Evolutionary conservation across 1,140 invertebrate genomes (phyloP).

Genomic region (Daktulosphaira vitifoliae): DNA sequence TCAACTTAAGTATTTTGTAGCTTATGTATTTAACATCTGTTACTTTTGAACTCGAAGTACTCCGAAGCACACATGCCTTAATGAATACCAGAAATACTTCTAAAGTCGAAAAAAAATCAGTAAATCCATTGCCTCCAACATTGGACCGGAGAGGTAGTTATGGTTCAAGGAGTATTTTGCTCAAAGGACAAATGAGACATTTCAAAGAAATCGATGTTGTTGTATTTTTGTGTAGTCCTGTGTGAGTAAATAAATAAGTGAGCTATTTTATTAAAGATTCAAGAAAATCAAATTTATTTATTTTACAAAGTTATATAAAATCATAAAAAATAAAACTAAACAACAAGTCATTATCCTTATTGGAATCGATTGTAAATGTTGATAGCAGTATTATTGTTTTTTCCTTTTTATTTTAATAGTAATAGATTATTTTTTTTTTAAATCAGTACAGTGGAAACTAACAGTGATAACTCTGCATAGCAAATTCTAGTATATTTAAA

Average conservation of each 20-base stretch:
- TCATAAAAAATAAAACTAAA: too few relatives aligned
- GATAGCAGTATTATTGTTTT: too few relatives aligned
- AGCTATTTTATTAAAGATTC: too few relatives aligned
- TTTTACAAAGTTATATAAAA: too few relatives aligned
- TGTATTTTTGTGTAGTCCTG: constrained; percentile 74
- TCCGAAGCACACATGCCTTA: constrained; percentile 46
- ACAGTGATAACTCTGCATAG: too few relatives aligned
- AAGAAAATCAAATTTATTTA: too few relatives aligned
- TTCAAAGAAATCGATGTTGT: constrained; percentile 67
- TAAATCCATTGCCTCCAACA: constrained; percentile 33
- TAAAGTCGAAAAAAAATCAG: constrained; percentile 33
- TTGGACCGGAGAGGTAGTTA: constrained; percentile 57
- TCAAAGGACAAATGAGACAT: constrained; percentile 79
- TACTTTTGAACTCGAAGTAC: constrained; percentile 64
- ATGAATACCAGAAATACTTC: constrained; percentile 36
- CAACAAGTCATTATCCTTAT: too few relatives aligned
- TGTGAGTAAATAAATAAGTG: constrained; percentile 63
- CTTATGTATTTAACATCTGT: constrained; percentile 62
- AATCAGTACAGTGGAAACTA: too few relatives aligned
- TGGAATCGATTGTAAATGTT: too few relatives aligned
- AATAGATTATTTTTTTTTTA: too few relatives aligned
- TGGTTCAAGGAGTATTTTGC: constrained; percentile 57
- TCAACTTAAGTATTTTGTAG: constrained; percentile 48
- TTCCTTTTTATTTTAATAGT: too few relatives aligned
- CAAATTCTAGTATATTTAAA: too few relatives aligned